Evolutionary conservation across 1,140 invertebrate genomes (phyloP), one percentile per base, ranked within the genome.

Genomic region (Sminthurides bifidus): DNA sequence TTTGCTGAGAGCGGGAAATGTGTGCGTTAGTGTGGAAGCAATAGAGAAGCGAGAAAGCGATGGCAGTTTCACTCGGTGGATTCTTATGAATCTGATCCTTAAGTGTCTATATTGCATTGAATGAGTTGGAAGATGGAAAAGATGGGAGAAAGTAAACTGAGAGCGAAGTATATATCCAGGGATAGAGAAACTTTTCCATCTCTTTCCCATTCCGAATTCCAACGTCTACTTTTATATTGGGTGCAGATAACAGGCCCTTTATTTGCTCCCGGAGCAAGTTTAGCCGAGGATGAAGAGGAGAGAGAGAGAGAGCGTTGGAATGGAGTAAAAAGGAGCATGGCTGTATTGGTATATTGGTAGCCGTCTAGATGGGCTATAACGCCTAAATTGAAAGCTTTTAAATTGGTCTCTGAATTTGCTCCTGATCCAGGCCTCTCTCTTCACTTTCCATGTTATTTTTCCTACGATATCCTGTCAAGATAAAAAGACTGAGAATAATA

Each of bases 361-460:
- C 3, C 33, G 31, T 10, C 50, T 19, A 31, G 55, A 57, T 51
- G 41, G 55, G 48, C 55, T 57, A 57, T 51, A 59, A 59, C 53
- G 58, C 51, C 58, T 46, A 55, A 59, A 27, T 59, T 59, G 52
- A 55, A 59, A 59, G 58, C 58, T 59, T 59, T 59, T 59, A 59
- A 59, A 59, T 59, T 54, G 58, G 52, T 55, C 52, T 54, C 45
- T 43, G 52, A 50, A 54, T 54, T 40, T 59, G 29, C 30, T n/a
- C 19, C 30, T 52, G 10, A 3, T 31, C 21, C 19, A 12, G 21
- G 21, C 31, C 45, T 48, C n/a, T 17, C 3, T 52, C 51, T 41
- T 21, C 27, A 29, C 41, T 10, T 43, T 43, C 17, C 44, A 43
- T 46, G 43, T 38, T 52, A 52, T 52, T 54, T 46, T 54, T 54